Evolutionary conservation across 2,113 vertebrate species (phyloP).

Genomic region (Cnemophilus loriae): DNA sequence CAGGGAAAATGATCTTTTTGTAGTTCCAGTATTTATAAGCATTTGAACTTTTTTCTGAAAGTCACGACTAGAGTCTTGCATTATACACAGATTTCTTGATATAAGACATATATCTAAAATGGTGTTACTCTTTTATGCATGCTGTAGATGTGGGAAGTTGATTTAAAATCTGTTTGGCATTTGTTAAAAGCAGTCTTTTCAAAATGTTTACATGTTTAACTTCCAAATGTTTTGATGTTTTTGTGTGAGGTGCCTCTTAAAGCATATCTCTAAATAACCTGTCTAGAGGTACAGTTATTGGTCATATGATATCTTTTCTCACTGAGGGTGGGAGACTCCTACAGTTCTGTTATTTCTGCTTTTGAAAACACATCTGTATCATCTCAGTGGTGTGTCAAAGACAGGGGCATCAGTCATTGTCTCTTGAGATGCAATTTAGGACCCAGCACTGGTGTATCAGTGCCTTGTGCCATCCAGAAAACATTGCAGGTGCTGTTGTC

Average conservation of each 20-base stretch:
- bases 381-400: not conserved
- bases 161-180: not conserved
- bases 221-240: not conserved
- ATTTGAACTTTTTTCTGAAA: not conserved
- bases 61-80: not conserved
- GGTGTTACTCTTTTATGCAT: not conserved
- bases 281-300: not conserved
- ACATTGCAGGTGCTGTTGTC: conserved; percentile 48
- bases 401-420: conserved; percentile 16
- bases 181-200: not conserved
- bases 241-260: not conserved
- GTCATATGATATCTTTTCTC: not conserved
- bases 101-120: not conserved
- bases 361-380: not conserved
- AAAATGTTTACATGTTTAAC: not conserved
- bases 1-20: not conserved
- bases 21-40: not conserved
- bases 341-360: not conserved
- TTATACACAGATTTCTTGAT: not conserved
- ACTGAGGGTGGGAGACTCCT: not conserved
- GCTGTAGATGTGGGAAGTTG: not conserved
- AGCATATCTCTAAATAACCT: not conserved
- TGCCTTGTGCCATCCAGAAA: conserved; percentile 26
- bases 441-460: not conserved
- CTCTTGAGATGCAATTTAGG: conserved; percentile 13